Evolutionary conservation across 2,797 vertebrate genomes (phyloP).

Genomic region (Eulemur rubriventer): DNA sequence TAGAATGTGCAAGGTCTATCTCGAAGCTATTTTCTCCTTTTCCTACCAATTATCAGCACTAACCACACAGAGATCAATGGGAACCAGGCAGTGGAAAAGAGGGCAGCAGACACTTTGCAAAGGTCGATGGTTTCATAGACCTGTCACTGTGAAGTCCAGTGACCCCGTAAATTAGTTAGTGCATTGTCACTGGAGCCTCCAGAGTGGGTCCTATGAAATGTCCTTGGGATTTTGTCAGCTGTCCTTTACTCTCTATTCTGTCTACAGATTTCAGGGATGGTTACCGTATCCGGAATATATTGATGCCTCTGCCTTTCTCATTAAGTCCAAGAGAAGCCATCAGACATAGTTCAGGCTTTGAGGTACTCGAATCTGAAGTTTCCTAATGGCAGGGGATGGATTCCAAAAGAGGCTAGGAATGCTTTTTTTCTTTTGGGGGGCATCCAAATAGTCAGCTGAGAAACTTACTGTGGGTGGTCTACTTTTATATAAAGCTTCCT

Average conservation of each 20-base stretch:
- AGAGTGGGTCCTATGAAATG: not conserved
- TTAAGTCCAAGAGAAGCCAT: not conserved
- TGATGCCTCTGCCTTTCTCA: not conserved
- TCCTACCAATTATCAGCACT: not conserved
- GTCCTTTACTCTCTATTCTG: not conserved
- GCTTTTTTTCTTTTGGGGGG: not conserved
- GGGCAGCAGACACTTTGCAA: not conserved
- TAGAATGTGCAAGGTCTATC: not conserved
- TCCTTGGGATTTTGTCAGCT: not conserved
- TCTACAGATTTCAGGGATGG: not conserved
- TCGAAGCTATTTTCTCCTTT: slow-evolving; percentile 2
- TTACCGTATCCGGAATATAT: not conserved
- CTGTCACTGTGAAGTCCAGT: not conserved
- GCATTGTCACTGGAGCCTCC: not conserved
- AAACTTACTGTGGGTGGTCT: not conserved
- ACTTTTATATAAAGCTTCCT: slow-evolving; percentile 29
- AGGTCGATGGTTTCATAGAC: slow-evolving; percentile 5
- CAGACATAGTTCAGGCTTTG: not conserved
- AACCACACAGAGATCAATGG: not conserved
- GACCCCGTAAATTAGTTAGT: not conserved
- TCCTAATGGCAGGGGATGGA: not conserved
- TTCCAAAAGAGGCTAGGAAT: not conserved
- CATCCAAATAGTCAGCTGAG: slow-evolving; percentile 17
- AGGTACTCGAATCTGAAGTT: not conserved
- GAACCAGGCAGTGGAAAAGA: not conserved